phyloP scores from a whole-genome alignment of 2,797 vertebrate species.

The Cercopithecus neglectus region DNA sequence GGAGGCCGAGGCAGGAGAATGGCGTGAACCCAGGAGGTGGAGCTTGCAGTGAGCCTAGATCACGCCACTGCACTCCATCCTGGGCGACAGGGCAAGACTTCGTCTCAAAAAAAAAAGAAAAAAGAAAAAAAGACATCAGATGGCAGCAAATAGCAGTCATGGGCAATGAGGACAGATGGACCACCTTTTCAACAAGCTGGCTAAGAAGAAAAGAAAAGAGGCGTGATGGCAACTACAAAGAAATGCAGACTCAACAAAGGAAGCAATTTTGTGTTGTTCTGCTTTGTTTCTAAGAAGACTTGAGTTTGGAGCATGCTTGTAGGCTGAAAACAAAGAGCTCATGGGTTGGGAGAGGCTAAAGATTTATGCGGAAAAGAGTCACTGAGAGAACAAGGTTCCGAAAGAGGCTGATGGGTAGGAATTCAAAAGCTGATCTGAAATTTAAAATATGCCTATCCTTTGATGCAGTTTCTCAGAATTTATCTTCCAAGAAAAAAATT shows the following conservation, averaged over 20 bases:
- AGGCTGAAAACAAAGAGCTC: not conserved
- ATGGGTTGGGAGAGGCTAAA: not conserved
- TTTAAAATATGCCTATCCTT: not conserved
- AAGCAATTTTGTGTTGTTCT: not conserved
- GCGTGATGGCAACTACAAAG: not conserved
- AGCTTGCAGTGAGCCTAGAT: too few relatives aligned
- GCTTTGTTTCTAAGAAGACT: not conserved
- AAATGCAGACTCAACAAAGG: not conserved
- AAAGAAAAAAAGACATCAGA: not conserved
- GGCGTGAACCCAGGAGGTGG: too few relatives aligned
- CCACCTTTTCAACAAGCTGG: not conserved
- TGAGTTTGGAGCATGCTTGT: not conserved
- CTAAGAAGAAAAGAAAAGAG: not conserved
- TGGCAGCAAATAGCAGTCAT: not conserved
- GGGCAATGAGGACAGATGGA: not conserved
- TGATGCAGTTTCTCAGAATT: not conserved
- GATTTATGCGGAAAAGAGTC: not conserved
- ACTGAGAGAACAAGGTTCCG: not conserved
- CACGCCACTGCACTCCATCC: too few relatives aligned
- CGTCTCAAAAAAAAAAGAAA: too few relatives aligned
- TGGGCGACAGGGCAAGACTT: too few relatives aligned
- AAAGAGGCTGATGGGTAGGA: not conserved
- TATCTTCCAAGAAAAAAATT: constrained; percentile 1
- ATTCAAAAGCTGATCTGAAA: not conserved
- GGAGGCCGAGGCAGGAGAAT: too few relatives aligned